Evolutionary conservation across 2,113 vertebrate species (phyloP).

Genomic region (Cephalopterus ornatus): DNA sequence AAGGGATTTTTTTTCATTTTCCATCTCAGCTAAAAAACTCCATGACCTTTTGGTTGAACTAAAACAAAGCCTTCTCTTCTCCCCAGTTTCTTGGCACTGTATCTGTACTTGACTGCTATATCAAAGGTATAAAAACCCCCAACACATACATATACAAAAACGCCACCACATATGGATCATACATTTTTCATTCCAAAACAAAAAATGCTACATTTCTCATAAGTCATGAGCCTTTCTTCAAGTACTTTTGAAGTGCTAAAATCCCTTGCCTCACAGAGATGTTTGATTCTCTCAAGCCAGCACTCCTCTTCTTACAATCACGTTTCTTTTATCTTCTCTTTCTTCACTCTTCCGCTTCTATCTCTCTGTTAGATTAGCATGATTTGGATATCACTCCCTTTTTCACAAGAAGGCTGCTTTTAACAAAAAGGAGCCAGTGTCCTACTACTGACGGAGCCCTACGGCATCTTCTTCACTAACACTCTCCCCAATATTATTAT

Average conservation of each 20-base stretch:
- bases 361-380: not conserved
- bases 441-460: not conserved
- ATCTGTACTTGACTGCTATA: not conserved
- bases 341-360: not conserved
- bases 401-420: not conserved
- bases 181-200: not conserved
- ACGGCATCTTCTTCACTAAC: not conserved
- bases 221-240: not conserved
- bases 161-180: not conserved
- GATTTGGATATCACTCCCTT: not conserved
- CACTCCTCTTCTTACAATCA: not conserved
- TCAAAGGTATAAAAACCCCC: not conserved
- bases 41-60: not conserved
- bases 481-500: not conserved
- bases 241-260: not conserved
- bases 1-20: not conserved
- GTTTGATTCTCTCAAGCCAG: not conserved
- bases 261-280: not conserved
- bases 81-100: not conserved
- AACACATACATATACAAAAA: not conserved
- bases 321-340: not conserved
- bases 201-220: not conserved
- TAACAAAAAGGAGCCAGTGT: not conserved
- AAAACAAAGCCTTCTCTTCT: not conserved
- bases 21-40: not conserved